Base-by-base conservation (phyloP, 2,888 invertebrate genomes). In the Pristionchus mayeri region DNA sequence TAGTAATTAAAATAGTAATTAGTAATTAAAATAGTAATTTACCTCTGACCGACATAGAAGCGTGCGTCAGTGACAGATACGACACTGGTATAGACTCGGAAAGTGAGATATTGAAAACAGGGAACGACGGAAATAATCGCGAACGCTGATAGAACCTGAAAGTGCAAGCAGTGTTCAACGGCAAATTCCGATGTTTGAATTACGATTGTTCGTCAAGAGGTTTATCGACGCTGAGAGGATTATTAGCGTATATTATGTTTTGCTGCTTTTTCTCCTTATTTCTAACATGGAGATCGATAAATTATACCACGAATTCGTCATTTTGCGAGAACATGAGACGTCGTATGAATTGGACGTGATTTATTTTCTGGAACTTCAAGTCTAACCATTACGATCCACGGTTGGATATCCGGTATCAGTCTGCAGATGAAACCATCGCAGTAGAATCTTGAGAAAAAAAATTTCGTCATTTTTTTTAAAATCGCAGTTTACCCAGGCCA, bases 111-210 rank as follows among this genome's bases (percentile, higher is more conserved):
- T 67, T 67, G 67, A 34, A 67, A 67, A 24, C n/a, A 67, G 37
- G 67, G 67, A 24, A 84, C 71, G 48, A 50, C 30, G 9, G 50
- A 30, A 4, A 75, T 60, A 4, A 54, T 63, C 7, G 52, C 27
- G 60, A 86, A 84, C 7, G 79, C 37, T 0, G 57, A 30, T 24
- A 85, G 37, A 6, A 82, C 40, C 86, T 85, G 57, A 63, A 83
- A 83, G n/a, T n/a, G n/a, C n/a, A n/a, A n/a, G n/a, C n/a, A n/a
- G n/a, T n/a, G n/a, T n/a, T n/a, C n/a, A n/a, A n/a, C n/a, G n/a
- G n/a, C n/a, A n/a, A n/a, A n/a, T n/a, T n/a, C n/a, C n/a, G n/a
- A n/a, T n/a, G n/a, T n/a, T n/a, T n/a, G n/a, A n/a, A n/a, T n/a
- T n/a, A n/a, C n/a, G n/a, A n/a, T n/a, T n/a, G n/a, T n/a, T n/a